These are phyloP conservation scores for Mercenaria mercenaria DNA, from an alignment of 1,140 invertebrate species.

Conservation along the genomic window DNA sequence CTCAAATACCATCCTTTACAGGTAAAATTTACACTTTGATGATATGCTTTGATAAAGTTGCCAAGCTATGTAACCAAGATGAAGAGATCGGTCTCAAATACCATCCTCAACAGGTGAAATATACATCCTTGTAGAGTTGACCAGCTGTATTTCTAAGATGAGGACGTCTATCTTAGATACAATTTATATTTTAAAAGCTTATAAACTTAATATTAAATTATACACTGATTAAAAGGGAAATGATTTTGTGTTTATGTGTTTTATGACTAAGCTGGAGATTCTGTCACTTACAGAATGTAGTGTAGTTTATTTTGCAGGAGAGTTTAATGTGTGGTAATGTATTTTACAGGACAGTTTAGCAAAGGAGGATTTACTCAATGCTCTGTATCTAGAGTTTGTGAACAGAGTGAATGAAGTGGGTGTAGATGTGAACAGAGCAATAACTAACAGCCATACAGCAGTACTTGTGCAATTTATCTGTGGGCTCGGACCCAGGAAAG, in stretches of 20 bases:
- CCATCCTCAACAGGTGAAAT: slow-evolving; percentile 91
- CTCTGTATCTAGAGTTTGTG: slow-evolving; percentile 96
- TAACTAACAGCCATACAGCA: slow-evolving; percentile 94
- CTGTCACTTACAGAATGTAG: no score
- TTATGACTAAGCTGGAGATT: no score
- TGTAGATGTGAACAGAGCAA: slow-evolving; percentile 98
- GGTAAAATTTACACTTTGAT: slow-evolving; percentile 83
- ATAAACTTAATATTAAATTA: no score
- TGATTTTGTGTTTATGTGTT: no score
- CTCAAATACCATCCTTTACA: slow-evolving; percentile 96
- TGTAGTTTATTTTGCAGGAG: no score
- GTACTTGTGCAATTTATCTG: slow-evolving; percentile 98
- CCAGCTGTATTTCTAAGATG: no score
- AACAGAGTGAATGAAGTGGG: slow-evolving; percentile 98
- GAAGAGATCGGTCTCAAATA: slow-evolving; percentile 98
- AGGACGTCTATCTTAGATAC: no score
- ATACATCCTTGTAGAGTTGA: no score
- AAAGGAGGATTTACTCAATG: slow-evolving; percentile 94
- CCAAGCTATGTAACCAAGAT: slow-evolving; percentile 97
- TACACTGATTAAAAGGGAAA: no score
- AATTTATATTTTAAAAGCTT: no score
- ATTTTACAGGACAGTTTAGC: slow-evolving; percentile 91
- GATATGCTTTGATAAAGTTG: no score
- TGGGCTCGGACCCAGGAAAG: slow-evolving; percentile 98
- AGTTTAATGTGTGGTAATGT: slow-evolving; percentile 88